Evolutionary conservation across 2,113 vertebrate species (phyloP), one percentile per base, ranked within the genome.

Genomic region (Myotis yumanensis): DNA sequence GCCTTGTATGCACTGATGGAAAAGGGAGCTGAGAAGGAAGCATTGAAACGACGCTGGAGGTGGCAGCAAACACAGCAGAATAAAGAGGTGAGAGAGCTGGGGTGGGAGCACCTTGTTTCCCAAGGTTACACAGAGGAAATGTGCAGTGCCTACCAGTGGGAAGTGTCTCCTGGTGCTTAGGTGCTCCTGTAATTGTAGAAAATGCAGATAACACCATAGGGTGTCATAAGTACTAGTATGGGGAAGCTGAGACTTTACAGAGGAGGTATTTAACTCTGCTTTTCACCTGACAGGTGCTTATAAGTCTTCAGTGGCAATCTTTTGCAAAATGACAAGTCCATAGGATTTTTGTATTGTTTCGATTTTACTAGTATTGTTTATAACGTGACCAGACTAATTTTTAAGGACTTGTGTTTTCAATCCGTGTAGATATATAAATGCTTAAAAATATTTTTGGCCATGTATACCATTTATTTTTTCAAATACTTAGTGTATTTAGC

Each of bases 51-150:
- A 37, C 97, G 99, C 52, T 99, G 99, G 99, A 98, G 99, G 75
- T 99, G 99, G 99, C 99, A 99, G 97, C 99, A 99, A 89, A 99
- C 99, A 0, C 99, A 99, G 98, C 99, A 99, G 98, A 99, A 99
- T 98, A 99, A 99, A 97, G 99, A 99, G 99, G 99, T 99, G 66
- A 82, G 96, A 52, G 37, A 40, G 11, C 18, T 20, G 2, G 59
- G 52, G 54, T 20, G 73, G 86, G 20, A 68, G 11, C 32, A 8
- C 32, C 28, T 80, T 76, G 51, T 76, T 80, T 86, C 30, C 57
- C 30, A 46, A 4, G 62, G 46, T 77, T 62, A 25, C 14, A 22
- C 0, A 2, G 7, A 7, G 20, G 52, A 25, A 5, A 46, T 57
- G 68, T 68, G 10, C 22, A 16, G 43, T 32, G 51, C 22, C 11